Conservation (phyloP, 2,797 vertebrate genomes). For the Calcarius lapponicus region DNA sequence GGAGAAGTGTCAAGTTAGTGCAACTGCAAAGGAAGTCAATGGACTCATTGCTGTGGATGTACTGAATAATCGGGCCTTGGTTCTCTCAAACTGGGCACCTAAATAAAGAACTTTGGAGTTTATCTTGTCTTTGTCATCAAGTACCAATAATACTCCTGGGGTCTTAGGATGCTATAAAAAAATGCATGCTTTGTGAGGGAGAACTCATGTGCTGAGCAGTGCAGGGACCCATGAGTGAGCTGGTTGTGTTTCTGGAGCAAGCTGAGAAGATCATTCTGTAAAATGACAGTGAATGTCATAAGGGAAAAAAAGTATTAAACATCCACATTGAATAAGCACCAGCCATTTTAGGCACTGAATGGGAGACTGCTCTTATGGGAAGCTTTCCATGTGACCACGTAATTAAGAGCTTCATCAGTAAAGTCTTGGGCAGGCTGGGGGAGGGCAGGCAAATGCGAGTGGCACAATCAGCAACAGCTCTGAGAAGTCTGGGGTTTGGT, state of each 20-base stretch:
- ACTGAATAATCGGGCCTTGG: background rate
- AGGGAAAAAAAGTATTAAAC: background rate
- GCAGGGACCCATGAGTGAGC: background rate
- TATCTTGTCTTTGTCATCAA: constrained; percentile 7
- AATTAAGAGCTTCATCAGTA: background rate
- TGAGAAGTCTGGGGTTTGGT: background rate
- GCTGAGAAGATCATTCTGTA: background rate
- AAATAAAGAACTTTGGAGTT: constrained; percentile 46
- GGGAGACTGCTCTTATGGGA: background rate
- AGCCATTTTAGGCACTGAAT: background rate
- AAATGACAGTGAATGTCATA: background rate
- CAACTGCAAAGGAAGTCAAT: constrained; percentile 19
- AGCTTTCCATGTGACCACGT: background rate
- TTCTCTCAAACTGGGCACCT: constrained; percentile 25
- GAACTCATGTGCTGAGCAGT: background rate
- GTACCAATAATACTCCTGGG: constrained; percentile 5
- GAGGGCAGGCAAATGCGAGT: background rate
- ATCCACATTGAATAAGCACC: background rate
- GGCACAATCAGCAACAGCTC: background rate
- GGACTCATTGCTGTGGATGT: background rate
- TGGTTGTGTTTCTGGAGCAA: background rate
- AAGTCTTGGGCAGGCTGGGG: background rate
- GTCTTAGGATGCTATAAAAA: background rate
- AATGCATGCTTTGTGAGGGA: constrained; percentile 13
- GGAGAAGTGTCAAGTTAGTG: background rate